Conservation (phyloP, 2,113 vertebrate species). For the Sapayoa aenigma region DNA sequence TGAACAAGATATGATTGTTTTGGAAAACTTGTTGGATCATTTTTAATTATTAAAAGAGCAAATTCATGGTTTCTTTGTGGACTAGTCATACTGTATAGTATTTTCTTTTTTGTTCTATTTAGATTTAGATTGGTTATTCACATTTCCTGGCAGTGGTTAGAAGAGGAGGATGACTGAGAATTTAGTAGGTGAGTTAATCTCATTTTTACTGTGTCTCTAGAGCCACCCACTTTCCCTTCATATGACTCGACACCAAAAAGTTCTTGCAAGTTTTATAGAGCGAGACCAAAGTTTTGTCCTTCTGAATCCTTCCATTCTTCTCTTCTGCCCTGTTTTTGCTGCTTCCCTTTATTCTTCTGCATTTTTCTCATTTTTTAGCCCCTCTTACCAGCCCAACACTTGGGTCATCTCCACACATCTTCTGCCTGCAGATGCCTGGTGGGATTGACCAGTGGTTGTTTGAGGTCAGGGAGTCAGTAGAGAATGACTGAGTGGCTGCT, state of each 20-base stretch:
- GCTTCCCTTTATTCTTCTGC: neutral
- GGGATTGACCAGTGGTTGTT: neutral
- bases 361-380: neutral
- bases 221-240: slow-evolving; percentile 42
- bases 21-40: neutral
- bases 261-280: neutral
- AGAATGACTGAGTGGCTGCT: neutral
- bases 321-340: neutral
- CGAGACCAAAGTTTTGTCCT: neutral
- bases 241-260: neutral
- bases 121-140: slow-evolving; percentile 35
- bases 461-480: neutral
- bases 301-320: neutral
- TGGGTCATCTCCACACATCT: neutral
- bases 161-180: slow-evolving; percentile 3
- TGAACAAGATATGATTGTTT: neutral
- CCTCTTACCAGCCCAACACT: neutral
- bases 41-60: slow-evolving; percentile 27
- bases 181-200: slow-evolving; percentile 28
- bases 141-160: slow-evolving; percentile 38
- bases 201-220: slow-evolving; percentile 46
- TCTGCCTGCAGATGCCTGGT: neutral
- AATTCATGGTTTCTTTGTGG: neutral
- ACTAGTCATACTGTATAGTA: neutral
- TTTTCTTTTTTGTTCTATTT: slow-evolving; percentile 45